Evolutionary conservation across 2,113 vertebrate genomes (phyloP).

Genomic region (Scophthalmus maximus): DNA sequence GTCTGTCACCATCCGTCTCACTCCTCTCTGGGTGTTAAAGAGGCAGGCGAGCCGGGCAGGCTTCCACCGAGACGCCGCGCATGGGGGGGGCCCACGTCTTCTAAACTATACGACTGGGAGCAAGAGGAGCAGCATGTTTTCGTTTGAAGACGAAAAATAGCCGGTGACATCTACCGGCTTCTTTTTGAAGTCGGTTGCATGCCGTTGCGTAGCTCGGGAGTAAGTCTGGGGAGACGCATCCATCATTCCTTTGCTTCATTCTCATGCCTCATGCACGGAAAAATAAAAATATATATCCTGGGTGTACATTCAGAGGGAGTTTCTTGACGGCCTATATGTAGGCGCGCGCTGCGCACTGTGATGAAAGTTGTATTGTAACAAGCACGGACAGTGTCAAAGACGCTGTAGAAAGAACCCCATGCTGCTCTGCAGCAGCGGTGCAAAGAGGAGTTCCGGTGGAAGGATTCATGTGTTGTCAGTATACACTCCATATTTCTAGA

Average conservation of each 20-base stretch:
- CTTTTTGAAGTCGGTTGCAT: constrained; percentile 54
- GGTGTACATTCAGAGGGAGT: constrained; percentile 7
- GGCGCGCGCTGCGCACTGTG: background rate
- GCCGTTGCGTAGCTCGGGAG: constrained; percentile 38
- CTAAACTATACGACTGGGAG: constrained; percentile 17
- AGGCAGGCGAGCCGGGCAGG: constrained; percentile 31
- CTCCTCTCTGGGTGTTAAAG: constrained; percentile 27
- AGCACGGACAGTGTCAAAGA: too few relatives aligned
- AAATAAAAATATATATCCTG: constrained; percentile 1
- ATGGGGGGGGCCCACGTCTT: constrained; percentile 23
- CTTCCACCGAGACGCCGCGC: constrained; percentile 17
- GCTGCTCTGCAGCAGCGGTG: background rate
- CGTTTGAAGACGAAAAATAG: constrained; percentile 60
- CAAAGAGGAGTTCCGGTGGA: background rate
- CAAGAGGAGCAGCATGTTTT: constrained; percentile 12
- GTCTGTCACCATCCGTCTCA: constrained; percentile 62
- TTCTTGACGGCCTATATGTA: background rate
- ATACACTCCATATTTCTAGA: too few relatives aligned
- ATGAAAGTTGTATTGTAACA: background rate
- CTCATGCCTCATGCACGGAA: background rate
- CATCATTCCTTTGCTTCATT: background rate
- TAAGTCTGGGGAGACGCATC: constrained; percentile 30
- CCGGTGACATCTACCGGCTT: constrained; percentile 38
- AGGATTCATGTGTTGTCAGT: background rate
- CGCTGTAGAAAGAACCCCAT: background rate